Evolutionary conservation across 2,797 vertebrate species (phyloP).

Genomic region (Clarias fuscus): DNA sequence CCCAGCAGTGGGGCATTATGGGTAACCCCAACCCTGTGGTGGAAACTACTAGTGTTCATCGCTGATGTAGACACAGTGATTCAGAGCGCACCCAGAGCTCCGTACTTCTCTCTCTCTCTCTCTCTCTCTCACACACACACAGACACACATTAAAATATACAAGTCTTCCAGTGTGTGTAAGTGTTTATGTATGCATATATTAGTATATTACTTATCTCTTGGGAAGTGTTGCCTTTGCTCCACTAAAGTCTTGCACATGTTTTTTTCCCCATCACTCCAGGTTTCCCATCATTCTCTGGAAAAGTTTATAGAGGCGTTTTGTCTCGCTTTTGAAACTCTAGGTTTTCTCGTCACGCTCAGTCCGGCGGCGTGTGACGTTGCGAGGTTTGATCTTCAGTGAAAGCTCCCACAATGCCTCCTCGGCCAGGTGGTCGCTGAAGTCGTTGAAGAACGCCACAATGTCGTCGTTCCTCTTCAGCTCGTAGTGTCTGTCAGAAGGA

Average conservation of each 20-base stretch:
- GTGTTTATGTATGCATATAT: conserved; percentile 11
- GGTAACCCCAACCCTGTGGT: background rate
- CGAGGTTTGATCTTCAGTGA: conserved; percentile 97
- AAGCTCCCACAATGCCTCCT: conserved; percentile 98
- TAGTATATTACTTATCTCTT: conserved; percentile 9
- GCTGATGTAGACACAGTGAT: conserved; percentile 40
- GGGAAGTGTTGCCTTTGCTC: conserved; percentile 31
- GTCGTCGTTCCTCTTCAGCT: conserved; percentile 93
- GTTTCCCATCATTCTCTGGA: conserved; percentile 2
- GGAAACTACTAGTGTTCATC: conserved; percentile 10
- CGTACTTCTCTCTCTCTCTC: background rate
- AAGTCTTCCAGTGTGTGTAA: conserved; percentile 4
- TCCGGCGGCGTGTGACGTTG: conserved; percentile 89
- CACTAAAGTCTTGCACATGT: conserved; percentile 13
- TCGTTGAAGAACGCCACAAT: conserved; percentile 98
- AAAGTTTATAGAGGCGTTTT: background rate
- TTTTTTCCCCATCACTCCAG: background rate
- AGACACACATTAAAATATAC: conserved; percentile 44
- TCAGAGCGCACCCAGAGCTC: conserved; percentile 22
- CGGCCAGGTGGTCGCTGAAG: conserved; percentile 97
- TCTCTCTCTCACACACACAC: conserved; percentile 30
- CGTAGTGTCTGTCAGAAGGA: conserved; percentile 83
- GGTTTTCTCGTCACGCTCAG: conserved; percentile 94
- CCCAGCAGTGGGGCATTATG: background rate
- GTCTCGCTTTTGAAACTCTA: conserved; percentile 66